Base-by-base conservation (phyloP, 2,888 invertebrate species). In the Noctua janthe region DNA sequence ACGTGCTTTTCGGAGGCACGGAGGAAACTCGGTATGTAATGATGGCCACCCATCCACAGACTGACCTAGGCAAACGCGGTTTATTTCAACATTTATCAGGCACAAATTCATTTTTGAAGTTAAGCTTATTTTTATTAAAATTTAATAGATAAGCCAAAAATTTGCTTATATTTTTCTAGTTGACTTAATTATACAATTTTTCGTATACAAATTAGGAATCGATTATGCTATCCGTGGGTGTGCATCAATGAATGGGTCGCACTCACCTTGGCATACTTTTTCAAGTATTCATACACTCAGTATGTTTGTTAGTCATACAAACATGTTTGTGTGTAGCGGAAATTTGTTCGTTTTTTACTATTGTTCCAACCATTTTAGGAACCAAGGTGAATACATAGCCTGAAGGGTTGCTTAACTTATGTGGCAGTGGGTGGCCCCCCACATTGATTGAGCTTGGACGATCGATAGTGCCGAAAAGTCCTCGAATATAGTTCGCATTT, bases 181-280 rank as follows among this genome's bases (percentile, higher is more conserved):
- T 54, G 39, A 23, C 1, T 64, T 20, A 47, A 75, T 75, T 43
- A 49, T 35, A 83, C 35, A 3, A 35, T 35, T 5, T 66, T 73
- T 71, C 39, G 64, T 49, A 71, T 23, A 23, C 81, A 78, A 74
- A 86, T 87, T 81, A 87, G 81, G 56, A 76, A 78, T 74, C 78
- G 74, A 84, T 78, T 74, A 78, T 70, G 23, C 23, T 15, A 51
- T 11, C 43, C 62, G 77, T 87, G 67, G 81, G 87, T 78, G 84
- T 64, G 51, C 62, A 78, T 87, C 73, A 51, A 83, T 87, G 89
- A 89, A 88, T 89, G 89, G 77, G 78, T 71, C 59, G 20, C 43
- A 74, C 15, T 71, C 8, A 83, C 88, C 88, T 88, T 88, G 88
- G 77, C 88, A 88, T 88, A 81, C 76, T 86, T 88, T 62, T 72